Base-by-base conservation (phyloP, 2,888 invertebrate species). In the Pyrocoelia pectoralis region DNA sequence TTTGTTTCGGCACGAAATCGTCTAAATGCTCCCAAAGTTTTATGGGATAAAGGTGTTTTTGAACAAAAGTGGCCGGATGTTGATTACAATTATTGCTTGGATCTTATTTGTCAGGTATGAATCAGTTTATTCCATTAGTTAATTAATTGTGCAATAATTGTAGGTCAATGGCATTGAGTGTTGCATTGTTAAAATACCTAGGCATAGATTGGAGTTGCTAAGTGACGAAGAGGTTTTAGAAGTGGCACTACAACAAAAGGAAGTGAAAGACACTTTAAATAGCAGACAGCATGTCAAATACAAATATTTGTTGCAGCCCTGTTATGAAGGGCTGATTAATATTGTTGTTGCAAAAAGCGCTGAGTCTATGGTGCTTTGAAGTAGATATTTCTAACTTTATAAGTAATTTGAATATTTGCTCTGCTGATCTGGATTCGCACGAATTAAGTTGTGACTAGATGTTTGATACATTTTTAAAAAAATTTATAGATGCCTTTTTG, bases 31-130 rank as follows among this genome's bases (percentile, higher is more conserved):
- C 74, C 77, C 8, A 84, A 87, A 69, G 84, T 93, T 50, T 77
- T 85, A 50, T 92, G 92, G 89, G 82, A 89, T 55, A 83, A 87
- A 76, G 83, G 85, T 76, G 89, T 95, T 50, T 83, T 93, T 41
- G 86, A 90, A 58, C 94, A 95, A 80, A 82, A 78, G 46, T 93
- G 94, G 95, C 93, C 94, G 0, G 81, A 86, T 77, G 86, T 92
- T 53, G 92, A 95, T 81, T 80, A 83, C 65, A 79, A 88, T 69
- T 93, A 88, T 74, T 82, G 87, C 71, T 78, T 93, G 58, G 87
- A 89, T 71, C 82, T 92, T 50, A 82, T 84, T 51, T 86, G 89
- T 70, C 87, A 86, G 80, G 89, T 90, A 79, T 33, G n/a, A 2
- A 24, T 5, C 8, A 24, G n/a, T 2, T 17, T 6, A 40, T 1